These are phyloP conservation scores for Carettochelys insculpta DNA, from an alignment of 2,113 vertebrate genomes.

Conservation along the genomic window DNA sequence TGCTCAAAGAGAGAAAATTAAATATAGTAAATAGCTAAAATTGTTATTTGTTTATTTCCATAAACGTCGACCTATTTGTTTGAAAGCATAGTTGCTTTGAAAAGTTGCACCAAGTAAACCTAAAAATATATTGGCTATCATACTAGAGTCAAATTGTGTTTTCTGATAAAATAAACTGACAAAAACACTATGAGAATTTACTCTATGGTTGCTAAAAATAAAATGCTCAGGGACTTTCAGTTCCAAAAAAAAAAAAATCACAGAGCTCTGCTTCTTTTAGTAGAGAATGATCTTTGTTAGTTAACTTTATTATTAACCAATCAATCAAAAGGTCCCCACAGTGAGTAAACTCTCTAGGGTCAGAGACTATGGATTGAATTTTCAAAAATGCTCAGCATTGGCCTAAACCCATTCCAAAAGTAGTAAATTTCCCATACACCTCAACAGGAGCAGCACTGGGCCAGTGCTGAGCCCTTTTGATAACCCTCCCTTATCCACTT, in stretches of 20 bases:
- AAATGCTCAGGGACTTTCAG: background rate
- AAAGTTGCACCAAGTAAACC: too few species aligned
- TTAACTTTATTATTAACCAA: constrained; percentile 2
- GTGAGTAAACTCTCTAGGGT: background rate
- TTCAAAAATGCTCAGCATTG: background rate
- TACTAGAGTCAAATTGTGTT: constrained; percentile 61
- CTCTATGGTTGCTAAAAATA: constrained; percentile 33
- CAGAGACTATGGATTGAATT: background rate
- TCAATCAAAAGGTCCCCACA: background rate
- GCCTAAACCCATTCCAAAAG: background rate
- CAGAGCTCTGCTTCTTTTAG: background rate
- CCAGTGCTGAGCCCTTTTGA: constrained; percentile 5
- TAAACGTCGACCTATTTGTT: too few species aligned
- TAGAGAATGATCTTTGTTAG: background rate
- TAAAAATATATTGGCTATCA: constrained; percentile 68
- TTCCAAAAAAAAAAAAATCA: constrained; percentile 31
- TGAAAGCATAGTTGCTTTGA: too few species aligned
- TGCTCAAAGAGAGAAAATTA: constrained; percentile 29
- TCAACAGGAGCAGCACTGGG: constrained; percentile 13
- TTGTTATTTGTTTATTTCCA: too few species aligned
- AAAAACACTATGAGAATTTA: constrained; percentile 56
- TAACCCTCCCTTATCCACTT: background rate
- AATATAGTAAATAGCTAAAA: background rate
- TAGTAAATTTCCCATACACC: background rate
- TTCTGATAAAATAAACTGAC: constrained; percentile 64